A percentile compares a stretch with the other conserved stretches of the same genome.
phyloP scores from a whole-genome alignment of 1,140 invertebrate genomes.

The Nixonia krombeini region DNA sequence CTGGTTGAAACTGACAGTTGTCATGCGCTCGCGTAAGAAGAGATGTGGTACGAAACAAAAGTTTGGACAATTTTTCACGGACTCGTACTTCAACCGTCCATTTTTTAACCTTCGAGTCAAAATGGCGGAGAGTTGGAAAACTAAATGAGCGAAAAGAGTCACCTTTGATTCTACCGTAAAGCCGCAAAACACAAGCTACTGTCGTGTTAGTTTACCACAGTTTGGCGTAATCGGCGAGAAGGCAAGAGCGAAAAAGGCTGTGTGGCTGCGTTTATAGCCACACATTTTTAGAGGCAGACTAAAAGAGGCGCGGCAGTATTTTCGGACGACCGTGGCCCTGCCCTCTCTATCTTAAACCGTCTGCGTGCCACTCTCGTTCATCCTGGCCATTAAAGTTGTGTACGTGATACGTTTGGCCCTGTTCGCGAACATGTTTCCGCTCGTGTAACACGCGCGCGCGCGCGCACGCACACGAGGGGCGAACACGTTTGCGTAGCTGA shows the following conservation, averaged over 20 bases:
- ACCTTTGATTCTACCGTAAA: too few species aligned
- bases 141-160: too few species aligned
- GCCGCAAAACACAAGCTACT: too few species aligned
- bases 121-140: too few species aligned
- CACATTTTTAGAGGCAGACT: slow-evolving; percentile 38
- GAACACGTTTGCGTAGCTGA: neutral
- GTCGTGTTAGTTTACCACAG: too few species aligned
- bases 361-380: slow-evolving; percentile 54
- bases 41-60: too few species aligned
- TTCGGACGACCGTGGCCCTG: slow-evolving; percentile 68
- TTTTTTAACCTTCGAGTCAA: too few species aligned
- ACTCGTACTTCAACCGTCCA: too few species aligned
- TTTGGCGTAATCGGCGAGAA: neutral
- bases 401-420: slow-evolving; percentile 1
- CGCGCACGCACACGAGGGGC: neutral
- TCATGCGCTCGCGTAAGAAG: too few species aligned
- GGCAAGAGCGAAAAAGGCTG: slow-evolving; percentile 14
- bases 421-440: slow-evolving; percentile 11
- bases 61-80: too few species aligned
- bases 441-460: neutral
- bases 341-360: slow-evolving; percentile 53
- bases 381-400: slow-evolving; percentile 27
- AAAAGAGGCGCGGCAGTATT: slow-evolving; percentile 52
- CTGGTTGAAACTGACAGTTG: too few species aligned
- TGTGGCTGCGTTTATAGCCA: slow-evolving; percentile 27